phyloP scores from a whole-genome alignment of 2,113 vertebrate genomes.

The Tychaedon coryphoeus region DNA sequence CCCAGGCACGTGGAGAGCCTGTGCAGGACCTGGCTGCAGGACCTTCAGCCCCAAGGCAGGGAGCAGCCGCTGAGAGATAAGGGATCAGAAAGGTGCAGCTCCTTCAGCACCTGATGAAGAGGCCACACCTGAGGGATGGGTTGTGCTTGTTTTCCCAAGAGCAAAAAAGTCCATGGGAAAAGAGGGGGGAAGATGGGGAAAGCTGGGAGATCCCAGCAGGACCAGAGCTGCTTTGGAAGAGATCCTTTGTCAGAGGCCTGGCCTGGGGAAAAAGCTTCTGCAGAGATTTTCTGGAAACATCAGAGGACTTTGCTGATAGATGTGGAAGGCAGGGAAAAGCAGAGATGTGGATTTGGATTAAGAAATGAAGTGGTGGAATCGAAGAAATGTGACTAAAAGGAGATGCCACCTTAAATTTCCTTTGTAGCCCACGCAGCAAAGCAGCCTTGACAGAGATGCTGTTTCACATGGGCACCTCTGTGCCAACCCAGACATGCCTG shows the following conservation, averaged over 20 bases:
- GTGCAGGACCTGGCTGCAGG: neutral
- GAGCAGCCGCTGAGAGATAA: neutral
- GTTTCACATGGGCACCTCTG: neutral
- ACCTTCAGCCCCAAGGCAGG: neutral
- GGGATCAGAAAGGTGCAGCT: neutral
- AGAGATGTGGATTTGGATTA: neutral
- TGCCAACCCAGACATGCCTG: neutral
- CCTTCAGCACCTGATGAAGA: neutral
- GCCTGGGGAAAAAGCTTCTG: neutral
- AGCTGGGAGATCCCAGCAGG: neutral
- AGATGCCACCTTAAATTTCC: neutral
- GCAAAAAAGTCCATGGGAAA: neutral
- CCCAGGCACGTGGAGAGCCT: neutral
- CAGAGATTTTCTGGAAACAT: neutral
- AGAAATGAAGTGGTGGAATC: neutral
- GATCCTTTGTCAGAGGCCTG: neutral
- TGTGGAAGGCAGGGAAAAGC: neutral
- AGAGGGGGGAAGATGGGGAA: neutral
- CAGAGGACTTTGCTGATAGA: neutral
- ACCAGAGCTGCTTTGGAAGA: neutral
- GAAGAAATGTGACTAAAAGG: neutral
- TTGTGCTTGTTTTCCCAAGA: neutral
- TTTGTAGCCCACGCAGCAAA: neutral
- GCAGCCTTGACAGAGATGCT: neutral
- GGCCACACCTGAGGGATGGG: neutral